A percentile compares a stretch with the other conserved stretches of the same genome.
Evolutionary conservation across 2,888 invertebrate genomes (phyloP).

Genomic region (Acanthoscelides obtectus): DNA sequence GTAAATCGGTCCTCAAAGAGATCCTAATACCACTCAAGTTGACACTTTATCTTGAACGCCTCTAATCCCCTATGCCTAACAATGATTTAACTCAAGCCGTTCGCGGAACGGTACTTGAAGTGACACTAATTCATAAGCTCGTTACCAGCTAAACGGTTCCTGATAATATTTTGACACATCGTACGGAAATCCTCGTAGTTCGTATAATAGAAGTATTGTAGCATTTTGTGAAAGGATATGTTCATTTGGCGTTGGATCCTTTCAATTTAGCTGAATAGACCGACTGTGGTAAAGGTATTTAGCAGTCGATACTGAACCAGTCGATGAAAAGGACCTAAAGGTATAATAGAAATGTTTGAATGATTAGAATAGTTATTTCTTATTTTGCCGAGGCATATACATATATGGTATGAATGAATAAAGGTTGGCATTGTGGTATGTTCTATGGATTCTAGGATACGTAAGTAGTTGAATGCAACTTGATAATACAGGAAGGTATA

Average conservation of each 20-base stretch:
- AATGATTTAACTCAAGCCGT: neutral
- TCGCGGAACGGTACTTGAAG: neutral
- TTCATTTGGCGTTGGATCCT: neutral
- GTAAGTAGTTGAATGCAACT: too few species aligned
- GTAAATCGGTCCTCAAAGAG: neutral
- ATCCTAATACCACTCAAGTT: neutral
- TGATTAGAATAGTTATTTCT: neutral
- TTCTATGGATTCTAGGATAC: too few species aligned
- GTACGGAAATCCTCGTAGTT: neutral
- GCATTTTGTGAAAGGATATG: neutral
- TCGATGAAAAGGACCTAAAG: neutral
- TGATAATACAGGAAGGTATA: too few species aligned
- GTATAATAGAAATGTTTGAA: neutral
- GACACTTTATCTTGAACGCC: neutral
- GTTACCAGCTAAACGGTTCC: neutral
- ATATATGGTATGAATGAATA: neutral
- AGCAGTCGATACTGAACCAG: neutral
- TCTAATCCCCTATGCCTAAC: neutral
- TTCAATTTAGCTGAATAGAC: neutral
- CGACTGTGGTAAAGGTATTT: neutral
- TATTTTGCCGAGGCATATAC: neutral
- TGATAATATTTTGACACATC: neutral
- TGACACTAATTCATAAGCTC: neutral
- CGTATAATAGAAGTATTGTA: neutral
- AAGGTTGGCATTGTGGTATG: neutral